Conservation (phyloP, 2,888 invertebrate genomes). For the Apamea epomidion region DNA sequence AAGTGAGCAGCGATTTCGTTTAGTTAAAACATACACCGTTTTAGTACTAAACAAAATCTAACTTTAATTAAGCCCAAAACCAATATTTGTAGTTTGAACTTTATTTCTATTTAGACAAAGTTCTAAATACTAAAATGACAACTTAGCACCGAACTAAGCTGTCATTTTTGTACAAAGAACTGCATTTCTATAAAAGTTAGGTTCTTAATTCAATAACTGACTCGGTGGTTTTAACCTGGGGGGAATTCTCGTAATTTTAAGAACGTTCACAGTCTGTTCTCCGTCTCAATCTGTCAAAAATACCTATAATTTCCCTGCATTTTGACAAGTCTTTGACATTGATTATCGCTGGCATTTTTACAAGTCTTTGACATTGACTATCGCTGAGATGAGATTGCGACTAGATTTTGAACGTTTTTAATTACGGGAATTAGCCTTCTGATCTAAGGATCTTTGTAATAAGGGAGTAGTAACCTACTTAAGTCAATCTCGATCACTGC, state of each 20-base stretch:
- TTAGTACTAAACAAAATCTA: background rate
- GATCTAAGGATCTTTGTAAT: too few relatives aligned
- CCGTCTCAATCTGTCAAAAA: too few relatives aligned
- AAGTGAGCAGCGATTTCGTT: constrained; percentile 40
- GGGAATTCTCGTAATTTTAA: too few relatives aligned
- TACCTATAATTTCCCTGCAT: too few relatives aligned
- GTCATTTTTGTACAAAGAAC: background rate
- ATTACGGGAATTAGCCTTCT: too few relatives aligned
- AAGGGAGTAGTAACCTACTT: background rate
- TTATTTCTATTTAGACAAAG: background rate
- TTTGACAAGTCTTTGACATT: too few relatives aligned
- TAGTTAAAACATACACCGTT: background rate
- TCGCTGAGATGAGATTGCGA: too few relatives aligned
- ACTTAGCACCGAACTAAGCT: background rate
- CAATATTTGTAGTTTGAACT: background rate
- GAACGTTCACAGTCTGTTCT: too few relatives aligned
- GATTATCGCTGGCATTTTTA: too few relatives aligned
- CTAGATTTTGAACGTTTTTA: too few relatives aligned
- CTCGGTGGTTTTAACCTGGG: background rate
- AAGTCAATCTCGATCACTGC: background rate
- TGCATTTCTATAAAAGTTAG: too few relatives aligned
- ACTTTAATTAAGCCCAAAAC: background rate
- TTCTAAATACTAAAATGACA: background rate
- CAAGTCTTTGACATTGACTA: too few relatives aligned
- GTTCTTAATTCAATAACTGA: background rate